Conservation (phyloP, 2,888 invertebrate genomes). For the Melanargia galathea region DNA sequence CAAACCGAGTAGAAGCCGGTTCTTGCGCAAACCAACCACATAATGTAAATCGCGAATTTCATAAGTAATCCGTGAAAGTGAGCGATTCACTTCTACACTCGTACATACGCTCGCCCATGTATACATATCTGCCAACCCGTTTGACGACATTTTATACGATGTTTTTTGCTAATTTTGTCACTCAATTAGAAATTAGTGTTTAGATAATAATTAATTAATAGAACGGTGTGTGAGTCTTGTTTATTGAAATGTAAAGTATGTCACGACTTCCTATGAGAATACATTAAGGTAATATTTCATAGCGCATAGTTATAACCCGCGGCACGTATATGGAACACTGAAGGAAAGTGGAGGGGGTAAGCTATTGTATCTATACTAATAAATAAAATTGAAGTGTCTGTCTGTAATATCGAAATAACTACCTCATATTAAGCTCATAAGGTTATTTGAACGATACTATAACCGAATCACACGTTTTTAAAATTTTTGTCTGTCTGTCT, state of each 20-base stretch:
- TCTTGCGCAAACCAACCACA: conserved; percentile 54
- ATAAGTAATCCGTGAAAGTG: conserved; percentile 75
- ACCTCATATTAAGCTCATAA: too few species aligned
- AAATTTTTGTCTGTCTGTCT: too few species aligned
- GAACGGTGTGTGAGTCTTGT: not conserved
- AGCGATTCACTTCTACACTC: conserved; percentile 62
- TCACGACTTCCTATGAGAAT: not conserved
- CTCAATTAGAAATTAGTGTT: conserved; percentile 16
- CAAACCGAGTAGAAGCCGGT: conserved; percentile 18
- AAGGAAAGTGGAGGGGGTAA: too few species aligned
- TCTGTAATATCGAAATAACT: too few species aligned
- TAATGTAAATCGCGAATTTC: conserved; percentile 73
- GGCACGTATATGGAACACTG: too few species aligned
- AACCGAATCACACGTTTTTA: too few species aligned
- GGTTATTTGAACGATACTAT: too few species aligned
- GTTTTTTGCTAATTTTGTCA: conserved; percentile 10
- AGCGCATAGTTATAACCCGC: too few species aligned
- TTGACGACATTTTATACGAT: conserved; percentile 45
- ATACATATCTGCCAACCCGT: too few species aligned
- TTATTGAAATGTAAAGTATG: conserved; percentile 17
- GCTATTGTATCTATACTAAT: too few species aligned
- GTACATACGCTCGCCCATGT: conserved; percentile 46
- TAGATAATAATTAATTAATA: not conserved
- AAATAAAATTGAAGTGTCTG: too few species aligned
- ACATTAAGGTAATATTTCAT: not conserved